Conservation (phyloP, 2,888 invertebrate species). For the Branchipolynoe longqiensis region DNA sequence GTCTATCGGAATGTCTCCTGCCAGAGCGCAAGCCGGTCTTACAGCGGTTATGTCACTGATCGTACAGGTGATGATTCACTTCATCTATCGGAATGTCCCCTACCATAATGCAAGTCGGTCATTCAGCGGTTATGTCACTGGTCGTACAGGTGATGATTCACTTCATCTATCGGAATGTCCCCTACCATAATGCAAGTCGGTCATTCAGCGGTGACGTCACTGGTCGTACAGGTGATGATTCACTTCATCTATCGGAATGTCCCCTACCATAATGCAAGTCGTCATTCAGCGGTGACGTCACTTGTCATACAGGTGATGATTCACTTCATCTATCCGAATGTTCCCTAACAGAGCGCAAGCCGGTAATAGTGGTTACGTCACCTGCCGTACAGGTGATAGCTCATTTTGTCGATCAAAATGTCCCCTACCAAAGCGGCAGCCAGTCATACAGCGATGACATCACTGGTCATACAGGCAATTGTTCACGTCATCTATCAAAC, state of each 20-base stretch:
- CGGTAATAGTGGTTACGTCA: too few species aligned
- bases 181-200: too few species aligned
- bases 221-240: neutral
- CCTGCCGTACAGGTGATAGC: neutral
- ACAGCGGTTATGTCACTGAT: too few species aligned
- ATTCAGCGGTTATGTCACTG: neutral
- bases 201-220: too few species aligned
- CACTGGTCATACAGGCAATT: neutral
- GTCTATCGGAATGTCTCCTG: too few species aligned
- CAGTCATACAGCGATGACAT: too few species aligned
- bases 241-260: neutral
- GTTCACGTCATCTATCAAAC: neutral
- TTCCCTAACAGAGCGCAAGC: too few species aligned
- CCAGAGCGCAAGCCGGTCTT: too few species aligned
- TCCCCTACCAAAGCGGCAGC: too few species aligned
- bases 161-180: neutral
- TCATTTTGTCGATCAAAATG: neutral
- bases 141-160: neutral
- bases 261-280: too few species aligned
- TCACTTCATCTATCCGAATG: neutral
- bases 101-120: neutral
- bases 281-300: too few species aligned
- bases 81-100: neutral
- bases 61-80: neutral
- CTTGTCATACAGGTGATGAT: too few species aligned